phyloP scores from a whole-genome alignment of 2,888 invertebrate species.

The Subacronicta megacephala region DNA sequence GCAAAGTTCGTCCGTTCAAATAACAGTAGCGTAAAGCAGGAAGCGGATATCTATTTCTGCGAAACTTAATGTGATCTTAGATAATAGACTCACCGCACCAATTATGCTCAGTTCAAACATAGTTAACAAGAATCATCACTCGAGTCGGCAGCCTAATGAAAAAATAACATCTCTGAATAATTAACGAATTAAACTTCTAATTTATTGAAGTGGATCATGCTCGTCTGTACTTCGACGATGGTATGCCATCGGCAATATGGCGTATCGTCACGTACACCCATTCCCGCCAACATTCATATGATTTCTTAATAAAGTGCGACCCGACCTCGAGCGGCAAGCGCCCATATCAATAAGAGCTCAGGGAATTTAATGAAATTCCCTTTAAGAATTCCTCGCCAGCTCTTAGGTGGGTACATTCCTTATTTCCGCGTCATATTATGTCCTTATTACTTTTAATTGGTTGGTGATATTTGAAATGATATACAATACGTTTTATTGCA shows the following conservation, averaged over 20 bases:
- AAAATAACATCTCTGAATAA: slow-evolving; percentile 50
- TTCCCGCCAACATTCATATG: slow-evolving; percentile 83
- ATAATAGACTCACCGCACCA: slow-evolving; percentile 26
- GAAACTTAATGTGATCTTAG: slow-evolving; percentile 23
- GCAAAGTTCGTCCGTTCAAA: no score
- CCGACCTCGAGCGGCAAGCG: slow-evolving; percentile 75
- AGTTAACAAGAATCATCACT: slow-evolving; percentile 36
- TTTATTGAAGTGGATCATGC: slow-evolving; percentile 42
- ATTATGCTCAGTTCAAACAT: slow-evolving; percentile 35
- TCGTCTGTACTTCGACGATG: slow-evolving; percentile 51
- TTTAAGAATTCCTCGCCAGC: slow-evolving; percentile 72
- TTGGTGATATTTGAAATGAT: slow-evolving; percentile 49
- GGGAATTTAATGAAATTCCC: slow-evolving; percentile 81
- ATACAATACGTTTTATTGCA: slow-evolving; percentile 3
- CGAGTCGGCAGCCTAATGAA: slow-evolving; percentile 39
- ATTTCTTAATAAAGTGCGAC: slow-evolving; percentile 87
- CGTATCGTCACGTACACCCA: slow-evolving; percentile 84
- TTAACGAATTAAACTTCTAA: slow-evolving; percentile 49
- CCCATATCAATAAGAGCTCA: slow-evolving; percentile 86
- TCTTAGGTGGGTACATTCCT: slow-evolving; percentile 72
- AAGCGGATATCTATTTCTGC: not conserved
- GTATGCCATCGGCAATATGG: slow-evolving; percentile 70
- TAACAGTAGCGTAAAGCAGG: not conserved
- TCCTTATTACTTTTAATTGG: slow-evolving; percentile 68
- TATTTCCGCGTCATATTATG: slow-evolving; percentile 60